phyloP scores from a whole-genome alignment of 2,797 vertebrate genomes.

The Periparus ater region DNA sequence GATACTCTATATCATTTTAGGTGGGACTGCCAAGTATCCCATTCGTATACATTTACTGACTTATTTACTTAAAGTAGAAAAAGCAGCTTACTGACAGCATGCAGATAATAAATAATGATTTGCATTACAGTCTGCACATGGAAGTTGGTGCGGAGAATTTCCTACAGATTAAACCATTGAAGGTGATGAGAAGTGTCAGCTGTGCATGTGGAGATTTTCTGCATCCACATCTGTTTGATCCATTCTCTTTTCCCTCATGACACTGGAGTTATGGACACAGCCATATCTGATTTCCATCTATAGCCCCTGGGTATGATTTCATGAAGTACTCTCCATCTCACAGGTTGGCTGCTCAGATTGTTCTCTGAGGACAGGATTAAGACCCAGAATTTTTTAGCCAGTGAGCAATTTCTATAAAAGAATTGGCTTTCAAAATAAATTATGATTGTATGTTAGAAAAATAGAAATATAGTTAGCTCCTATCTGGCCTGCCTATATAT shows the following conservation, averaged over 20 bases:
- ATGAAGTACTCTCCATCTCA: not conserved
- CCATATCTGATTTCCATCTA: not conserved
- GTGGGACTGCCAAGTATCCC: not conserved
- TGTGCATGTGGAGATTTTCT: not conserved
- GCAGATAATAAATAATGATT: not conserved
- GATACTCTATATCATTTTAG: not conserved
- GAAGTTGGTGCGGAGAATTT: not conserved
- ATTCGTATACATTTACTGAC: not conserved
- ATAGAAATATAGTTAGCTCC: not conserved
- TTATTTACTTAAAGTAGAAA: not conserved
- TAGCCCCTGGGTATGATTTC: not conserved
- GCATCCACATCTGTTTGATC: not conserved
- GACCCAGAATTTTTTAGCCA: constrained; percentile 3
- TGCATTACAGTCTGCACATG: not conserved
- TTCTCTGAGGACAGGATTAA: constrained; percentile 23
- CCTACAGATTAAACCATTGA: not conserved
- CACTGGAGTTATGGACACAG: not conserved
- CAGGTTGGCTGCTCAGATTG: not conserved
- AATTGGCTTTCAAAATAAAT: constrained; percentile 37
- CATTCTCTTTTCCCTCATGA: not conserved
- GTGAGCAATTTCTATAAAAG: constrained; percentile 1
- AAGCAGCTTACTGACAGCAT: not conserved
- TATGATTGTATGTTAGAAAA: not conserved
- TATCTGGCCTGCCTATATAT: not conserved
- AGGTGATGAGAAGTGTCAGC: not conserved